phyloP scores from a whole-genome alignment of 2,113 vertebrate genomes.

The Seriola aureovittata region DNA sequence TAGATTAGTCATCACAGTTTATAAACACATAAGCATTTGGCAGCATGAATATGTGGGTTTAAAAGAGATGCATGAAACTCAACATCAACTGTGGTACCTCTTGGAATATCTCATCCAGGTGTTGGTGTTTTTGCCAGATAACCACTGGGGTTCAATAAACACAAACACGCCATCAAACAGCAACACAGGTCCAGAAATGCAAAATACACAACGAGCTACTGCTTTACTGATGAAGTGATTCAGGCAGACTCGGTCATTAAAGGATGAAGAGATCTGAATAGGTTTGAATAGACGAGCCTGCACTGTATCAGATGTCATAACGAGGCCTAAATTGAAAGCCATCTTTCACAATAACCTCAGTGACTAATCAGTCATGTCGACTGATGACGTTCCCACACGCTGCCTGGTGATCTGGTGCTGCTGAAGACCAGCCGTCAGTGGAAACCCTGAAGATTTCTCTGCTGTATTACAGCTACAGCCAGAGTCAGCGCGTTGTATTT shows the following conservation, averaged over 20 bases:
- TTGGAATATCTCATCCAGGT: not conserved
- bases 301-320: not conserved
- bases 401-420: not conserved
- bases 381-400: not conserved
- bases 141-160: not conserved
- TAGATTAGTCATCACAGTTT: not conserved
- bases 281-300: no score
- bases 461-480: not conserved
- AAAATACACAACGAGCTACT: not conserved
- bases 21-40: not conserved
- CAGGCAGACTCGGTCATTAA: no score
- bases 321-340: not conserved
- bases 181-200: not conserved
- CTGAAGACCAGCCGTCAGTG: not conserved
- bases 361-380: not conserved
- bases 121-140: not conserved
- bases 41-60: not conserved
- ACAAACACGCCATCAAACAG: not conserved
- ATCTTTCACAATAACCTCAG: no score
- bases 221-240: not conserved
- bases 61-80: not conserved
- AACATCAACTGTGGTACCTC: not conserved
- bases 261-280: no score
- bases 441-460: constrained; percentile 6
- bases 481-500: constrained; percentile 39